phyloP scores from a whole-genome alignment of 2,113 vertebrate species.

The Chamaetylas fuelleborni region DNA sequence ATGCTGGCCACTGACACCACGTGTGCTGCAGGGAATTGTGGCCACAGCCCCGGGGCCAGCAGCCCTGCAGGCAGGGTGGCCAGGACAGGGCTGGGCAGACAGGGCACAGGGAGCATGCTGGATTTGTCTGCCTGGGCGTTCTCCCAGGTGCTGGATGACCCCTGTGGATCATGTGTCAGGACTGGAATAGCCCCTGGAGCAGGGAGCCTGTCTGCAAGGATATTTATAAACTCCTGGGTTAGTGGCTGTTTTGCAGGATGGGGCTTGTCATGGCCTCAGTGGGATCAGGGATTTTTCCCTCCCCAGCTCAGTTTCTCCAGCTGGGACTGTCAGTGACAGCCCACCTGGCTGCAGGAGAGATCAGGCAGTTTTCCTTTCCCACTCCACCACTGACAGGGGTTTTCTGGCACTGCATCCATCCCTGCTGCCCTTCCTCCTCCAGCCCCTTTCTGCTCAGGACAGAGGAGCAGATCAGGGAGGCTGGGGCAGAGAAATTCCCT shows the following conservation, averaged over 20 bases:
- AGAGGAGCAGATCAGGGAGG: fast-evolving
- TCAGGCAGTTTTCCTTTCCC: not conserved
- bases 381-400: not conserved
- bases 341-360: not conserved
- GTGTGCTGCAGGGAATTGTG: not conserved
- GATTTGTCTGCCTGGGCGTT: not conserved
- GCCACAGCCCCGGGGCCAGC: not conserved
- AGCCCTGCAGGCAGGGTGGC: not conserved
- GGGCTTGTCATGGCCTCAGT: not conserved
- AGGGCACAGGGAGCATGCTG: fast-evolving
- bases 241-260: fast-evolving
- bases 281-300: not conserved
- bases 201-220: not conserved
- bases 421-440: fast-evolving
- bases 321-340: not conserved
- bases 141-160: constrained; percentile 64
- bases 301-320: fast-evolving
- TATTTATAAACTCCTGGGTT: not conserved
- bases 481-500: not conserved
- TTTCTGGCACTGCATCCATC: not conserved
- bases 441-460: not conserved
- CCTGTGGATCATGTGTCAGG: constrained; percentile 58
- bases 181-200: constrained; percentile 67
- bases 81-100: not conserved
- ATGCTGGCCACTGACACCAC: fast-evolving